Evolutionary conservation across 1,140 invertebrate species (phyloP).

Genomic region (Drosophila fuyamai): DNA sequence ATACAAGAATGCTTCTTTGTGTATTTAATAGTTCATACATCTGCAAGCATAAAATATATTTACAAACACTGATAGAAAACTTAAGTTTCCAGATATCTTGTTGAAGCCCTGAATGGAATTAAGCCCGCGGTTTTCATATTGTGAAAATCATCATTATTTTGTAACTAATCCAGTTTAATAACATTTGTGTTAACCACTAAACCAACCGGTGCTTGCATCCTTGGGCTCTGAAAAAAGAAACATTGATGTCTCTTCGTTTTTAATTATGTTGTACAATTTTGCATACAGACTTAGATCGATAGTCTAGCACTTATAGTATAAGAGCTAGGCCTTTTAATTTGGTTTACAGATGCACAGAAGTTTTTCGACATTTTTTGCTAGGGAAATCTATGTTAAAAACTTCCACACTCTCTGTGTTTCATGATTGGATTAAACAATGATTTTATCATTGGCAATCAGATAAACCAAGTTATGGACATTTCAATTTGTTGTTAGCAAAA

Average conservation of each 20-base stretch:
- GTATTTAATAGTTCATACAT: conserved; percentile 17
- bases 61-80: conserved; percentile 15
- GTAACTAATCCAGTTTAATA: not conserved
- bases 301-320: conserved; percentile 4
- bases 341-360: not conserved
- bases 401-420: not conserved
- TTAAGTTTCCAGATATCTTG: conserved; percentile 11
- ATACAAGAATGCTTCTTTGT: conserved; percentile 9
- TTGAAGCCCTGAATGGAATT: conserved; percentile 7
- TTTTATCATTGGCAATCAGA: conserved; percentile 8
- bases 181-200: not conserved
- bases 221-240: not conserved
- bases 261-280: conserved; percentile 7
- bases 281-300: conserved; percentile 9
- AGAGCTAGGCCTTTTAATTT: not conserved
- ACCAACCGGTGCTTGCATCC: not conserved
- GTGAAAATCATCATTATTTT: not conserved
- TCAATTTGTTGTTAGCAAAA: conserved; percentile 6
- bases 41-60: conserved; percentile 13
- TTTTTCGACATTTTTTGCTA: conserved; percentile 1
- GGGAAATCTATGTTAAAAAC: not conserved
- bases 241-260: conserved; percentile 1
- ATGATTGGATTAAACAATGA: conserved; percentile 6
- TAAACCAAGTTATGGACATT: conserved; percentile 6
- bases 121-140: conserved; percentile 2